Percentiles rank a stretch among this genome's conserved stretches.
phyloP scores from a whole-genome alignment of 2,797 vertebrate genomes.

The Carapus acus region DNA sequence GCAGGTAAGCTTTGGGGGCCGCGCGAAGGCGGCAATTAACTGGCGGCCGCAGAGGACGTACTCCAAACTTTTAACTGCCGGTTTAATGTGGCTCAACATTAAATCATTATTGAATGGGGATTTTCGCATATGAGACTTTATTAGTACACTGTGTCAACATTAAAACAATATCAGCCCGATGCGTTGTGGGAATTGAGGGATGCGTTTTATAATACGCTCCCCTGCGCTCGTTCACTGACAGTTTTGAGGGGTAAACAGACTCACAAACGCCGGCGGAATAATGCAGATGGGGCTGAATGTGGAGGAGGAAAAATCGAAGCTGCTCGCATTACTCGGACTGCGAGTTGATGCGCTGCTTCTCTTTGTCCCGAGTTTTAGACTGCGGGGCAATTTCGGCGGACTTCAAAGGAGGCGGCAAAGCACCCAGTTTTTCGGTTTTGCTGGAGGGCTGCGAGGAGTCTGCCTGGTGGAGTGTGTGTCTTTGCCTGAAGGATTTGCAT shows the following conservation, averaged over 20 bases:
- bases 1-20: neutral
- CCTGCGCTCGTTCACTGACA: no score
- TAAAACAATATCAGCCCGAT: conserved; percentile 1
- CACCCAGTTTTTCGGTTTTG: conserved; percentile 16
- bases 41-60: neutral
- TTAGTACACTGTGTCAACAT: neutral
- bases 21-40: neutral
- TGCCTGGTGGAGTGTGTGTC: conserved; percentile 6
- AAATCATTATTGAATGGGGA: neutral
- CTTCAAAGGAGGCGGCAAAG: conserved; percentile 22
- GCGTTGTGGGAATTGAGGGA: neutral
- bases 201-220: conserved; percentile 3
- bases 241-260: no score
- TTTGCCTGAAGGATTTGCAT: conserved; percentile 8
- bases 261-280: no score
- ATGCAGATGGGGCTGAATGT: no score
- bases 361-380: no score
- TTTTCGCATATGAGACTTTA: neutral
- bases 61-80: neutral
- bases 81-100: neutral
- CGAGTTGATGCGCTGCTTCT: no score
- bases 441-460: conserved; percentile 32
- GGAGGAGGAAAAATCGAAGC: no score
- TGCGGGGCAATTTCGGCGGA: no score
- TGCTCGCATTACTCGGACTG: no score